Evolutionary conservation across 2,888 invertebrate genomes (phyloP).

Genomic region (Laothoe populi): DNA sequence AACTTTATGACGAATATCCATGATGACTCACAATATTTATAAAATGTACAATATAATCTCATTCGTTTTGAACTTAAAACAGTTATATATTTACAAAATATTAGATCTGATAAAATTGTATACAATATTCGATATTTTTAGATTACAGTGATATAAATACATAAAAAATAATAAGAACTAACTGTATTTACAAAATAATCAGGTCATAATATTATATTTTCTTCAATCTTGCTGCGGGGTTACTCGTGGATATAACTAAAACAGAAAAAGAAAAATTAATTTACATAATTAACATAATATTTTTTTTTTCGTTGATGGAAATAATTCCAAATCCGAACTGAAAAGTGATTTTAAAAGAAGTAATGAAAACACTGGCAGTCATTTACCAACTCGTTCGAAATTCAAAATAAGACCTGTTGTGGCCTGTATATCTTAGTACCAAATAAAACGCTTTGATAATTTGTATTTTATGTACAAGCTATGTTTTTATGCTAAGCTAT

Average conservation of each 20-base stretch:
- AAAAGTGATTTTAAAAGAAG: too few species aligned
- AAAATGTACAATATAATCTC: conserved; percentile 85
- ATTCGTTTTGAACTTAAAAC: conserved; percentile 76
- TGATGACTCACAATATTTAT: conserved; percentile 81
- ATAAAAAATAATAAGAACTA: conserved; percentile 80
- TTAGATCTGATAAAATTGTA: conserved; percentile 82
- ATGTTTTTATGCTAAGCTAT: too few species aligned
- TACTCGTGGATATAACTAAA: conserved; percentile 87
- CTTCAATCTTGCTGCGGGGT: conserved; percentile 82
- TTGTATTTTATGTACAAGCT: too few species aligned
- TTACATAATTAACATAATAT: background rate
- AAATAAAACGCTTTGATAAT: too few species aligned
- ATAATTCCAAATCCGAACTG: too few species aligned
- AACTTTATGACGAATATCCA: conserved; percentile 76
- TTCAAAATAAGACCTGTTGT: too few species aligned
- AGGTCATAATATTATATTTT: conserved; percentile 59
- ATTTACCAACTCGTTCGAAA: too few species aligned
- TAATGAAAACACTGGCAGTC: too few species aligned
- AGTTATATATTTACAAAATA: conserved; percentile 84
- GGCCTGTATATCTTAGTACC: too few species aligned
- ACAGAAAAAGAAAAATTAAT: conserved; percentile 38
- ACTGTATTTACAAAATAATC: conserved; percentile 78
- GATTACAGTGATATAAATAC: conserved; percentile 82
- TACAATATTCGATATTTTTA: conserved; percentile 78
- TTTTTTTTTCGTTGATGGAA: too few species aligned